Conservation (phyloP, 2,113 vertebrate species). For the Psittacula cyanocephala region DNA sequence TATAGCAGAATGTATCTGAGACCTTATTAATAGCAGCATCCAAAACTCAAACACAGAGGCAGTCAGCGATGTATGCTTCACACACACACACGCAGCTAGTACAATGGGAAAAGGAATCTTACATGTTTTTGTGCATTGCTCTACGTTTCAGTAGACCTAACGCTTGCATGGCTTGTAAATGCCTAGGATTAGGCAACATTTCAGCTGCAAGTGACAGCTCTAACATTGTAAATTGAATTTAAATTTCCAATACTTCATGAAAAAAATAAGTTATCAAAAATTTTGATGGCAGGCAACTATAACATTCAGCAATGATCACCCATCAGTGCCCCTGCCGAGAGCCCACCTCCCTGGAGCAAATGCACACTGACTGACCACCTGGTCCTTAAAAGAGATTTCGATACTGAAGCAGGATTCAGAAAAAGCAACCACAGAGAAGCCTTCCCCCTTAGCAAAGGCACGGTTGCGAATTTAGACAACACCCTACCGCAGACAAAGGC, state of each 20-base stretch:
- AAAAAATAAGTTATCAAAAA: not conserved
- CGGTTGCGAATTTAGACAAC: not conserved
- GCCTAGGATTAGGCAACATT: not conserved
- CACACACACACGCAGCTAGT: not conserved
- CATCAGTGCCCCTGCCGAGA: not conserved
- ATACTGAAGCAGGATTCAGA: not conserved
- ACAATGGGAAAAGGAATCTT: not conserved
- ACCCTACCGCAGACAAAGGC: slow-evolving; percentile 45
- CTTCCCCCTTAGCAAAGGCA: not conserved
- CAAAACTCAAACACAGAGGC: not conserved
- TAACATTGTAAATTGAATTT: not conserved
- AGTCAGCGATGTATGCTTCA: not conserved
- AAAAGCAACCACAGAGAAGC: not conserved
- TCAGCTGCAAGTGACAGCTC: not conserved
- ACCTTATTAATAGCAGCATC: not conserved
- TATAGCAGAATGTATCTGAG: not conserved
- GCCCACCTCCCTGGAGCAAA: not conserved
- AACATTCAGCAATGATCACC: not conserved
- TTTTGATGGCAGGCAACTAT: not conserved
- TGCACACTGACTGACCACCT: not conserved
- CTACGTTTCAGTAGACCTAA: not conserved
- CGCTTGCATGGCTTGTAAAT: not conserved
- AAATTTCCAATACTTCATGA: not conserved
- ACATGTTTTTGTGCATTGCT: not conserved
- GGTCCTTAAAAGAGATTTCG: not conserved